phyloP scores from a whole-genome alignment of 2,113 vertebrate species.

The Sinocyclocheilus rhinocerous region DNA sequence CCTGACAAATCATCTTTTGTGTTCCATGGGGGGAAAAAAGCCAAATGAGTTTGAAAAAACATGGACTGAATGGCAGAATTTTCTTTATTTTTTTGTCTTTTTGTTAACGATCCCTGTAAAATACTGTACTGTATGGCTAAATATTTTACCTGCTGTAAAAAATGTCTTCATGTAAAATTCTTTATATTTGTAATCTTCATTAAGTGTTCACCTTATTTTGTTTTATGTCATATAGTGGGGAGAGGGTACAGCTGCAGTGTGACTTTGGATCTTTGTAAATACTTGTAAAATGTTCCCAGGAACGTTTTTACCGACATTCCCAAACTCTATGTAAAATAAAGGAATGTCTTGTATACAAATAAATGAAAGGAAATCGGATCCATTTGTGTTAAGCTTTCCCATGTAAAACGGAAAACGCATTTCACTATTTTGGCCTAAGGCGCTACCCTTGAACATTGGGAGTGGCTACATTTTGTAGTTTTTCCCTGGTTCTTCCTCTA shows the following conservation, averaged over 20 bases:
- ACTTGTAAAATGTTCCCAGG: too few relatives aligned
- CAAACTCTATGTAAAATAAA: slow-evolving; percentile 49
- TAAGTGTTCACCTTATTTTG: background rate
- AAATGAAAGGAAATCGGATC: slow-evolving; percentile 13
- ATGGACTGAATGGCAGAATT: background rate
- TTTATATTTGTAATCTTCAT: slow-evolving; percentile 3
- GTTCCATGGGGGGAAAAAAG: background rate
- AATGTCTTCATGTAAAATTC: background rate
- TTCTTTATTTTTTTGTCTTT: background rate
- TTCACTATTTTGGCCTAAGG: background rate
- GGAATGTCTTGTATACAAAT: slow-evolving; percentile 61
- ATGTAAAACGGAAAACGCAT: background rate
- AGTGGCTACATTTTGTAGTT: slow-evolving; percentile 54
- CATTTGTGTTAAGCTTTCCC: too few relatives aligned
- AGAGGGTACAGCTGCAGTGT: slow-evolving; percentile 7
- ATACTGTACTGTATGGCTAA: background rate
- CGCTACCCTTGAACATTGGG: slow-evolving; percentile 48
- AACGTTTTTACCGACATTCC: slow-evolving; percentile 58
- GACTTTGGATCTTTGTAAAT: slow-evolving; percentile 49
- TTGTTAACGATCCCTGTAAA: background rate
- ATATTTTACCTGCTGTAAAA: background rate
- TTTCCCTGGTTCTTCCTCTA: slow-evolving; percentile 53
- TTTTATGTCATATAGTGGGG: background rate
- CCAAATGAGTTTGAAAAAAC: background rate
- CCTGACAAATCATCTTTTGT: background rate